Percentiles rank a stretch among this genome's conserved stretches.
Conservation (phyloP, 2,888 invertebrate genomes). For the Zelleria hepariella region DNA sequence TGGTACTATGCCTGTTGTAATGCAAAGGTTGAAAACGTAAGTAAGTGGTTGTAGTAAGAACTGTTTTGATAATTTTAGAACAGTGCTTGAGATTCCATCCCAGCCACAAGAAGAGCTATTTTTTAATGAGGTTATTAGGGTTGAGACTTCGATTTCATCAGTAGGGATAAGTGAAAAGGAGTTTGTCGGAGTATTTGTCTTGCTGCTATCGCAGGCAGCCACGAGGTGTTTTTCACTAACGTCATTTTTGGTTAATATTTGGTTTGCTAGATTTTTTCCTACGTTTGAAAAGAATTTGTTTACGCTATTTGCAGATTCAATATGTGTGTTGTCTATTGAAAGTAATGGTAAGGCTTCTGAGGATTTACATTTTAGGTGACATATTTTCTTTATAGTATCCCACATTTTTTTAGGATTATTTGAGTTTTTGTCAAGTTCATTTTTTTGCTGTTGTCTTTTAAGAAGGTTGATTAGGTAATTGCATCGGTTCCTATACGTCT, state of each 20-base stretch:
- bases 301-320: background rate
- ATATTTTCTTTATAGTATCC: background rate
- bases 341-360: background rate
- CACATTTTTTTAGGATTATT: background rate
- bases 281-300: background rate
- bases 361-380: background rate
- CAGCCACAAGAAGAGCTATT: background rate
- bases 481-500: background rate
- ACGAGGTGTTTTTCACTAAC: background rate
- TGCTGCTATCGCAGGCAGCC: background rate
- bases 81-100: background rate
- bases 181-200: background rate
- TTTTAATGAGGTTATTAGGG: background rate
- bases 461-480: background rate
- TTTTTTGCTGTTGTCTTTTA: background rate
- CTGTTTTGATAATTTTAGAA: background rate
- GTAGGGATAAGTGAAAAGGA: background rate
- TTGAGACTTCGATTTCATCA: background rate
- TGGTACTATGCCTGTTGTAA: background rate
- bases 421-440: background rate
- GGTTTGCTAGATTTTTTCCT: background rate
- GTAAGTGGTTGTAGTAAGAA: background rate
- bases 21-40: background rate
- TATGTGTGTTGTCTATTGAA: too few species aligned
- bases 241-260: background rate